A percentile compares a stretch with the other conserved stretches of the same genome.
These are phyloP conservation scores for Psilopsiagon aymara DNA, from an alignment of 2,113 vertebrate species.

Conservation along the genomic window DNA sequence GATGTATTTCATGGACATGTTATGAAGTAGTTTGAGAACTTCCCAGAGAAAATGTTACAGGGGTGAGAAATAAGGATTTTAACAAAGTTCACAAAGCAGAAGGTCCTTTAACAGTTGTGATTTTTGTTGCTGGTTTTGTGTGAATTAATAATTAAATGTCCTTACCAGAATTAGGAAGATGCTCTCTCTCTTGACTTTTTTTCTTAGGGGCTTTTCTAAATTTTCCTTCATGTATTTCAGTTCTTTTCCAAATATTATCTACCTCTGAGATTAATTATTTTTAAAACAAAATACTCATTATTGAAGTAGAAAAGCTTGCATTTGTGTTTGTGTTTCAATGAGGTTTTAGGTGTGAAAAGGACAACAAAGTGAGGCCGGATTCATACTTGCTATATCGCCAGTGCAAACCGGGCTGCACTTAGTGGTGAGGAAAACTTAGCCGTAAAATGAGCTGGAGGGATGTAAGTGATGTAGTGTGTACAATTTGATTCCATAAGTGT, in stretches of 20 bases:
- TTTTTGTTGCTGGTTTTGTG: background rate
- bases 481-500: constrained; percentile 18
- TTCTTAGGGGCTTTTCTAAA: background rate
- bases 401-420: background rate
- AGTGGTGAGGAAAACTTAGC: background rate
- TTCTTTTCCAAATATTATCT: background rate
- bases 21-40: background rate
- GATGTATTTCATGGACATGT: background rate
- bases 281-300: background rate
- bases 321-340: background rate
- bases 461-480: background rate
- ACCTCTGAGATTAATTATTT: background rate
- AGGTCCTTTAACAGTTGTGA: background rate
- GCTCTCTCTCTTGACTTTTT: background rate
- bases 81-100: background rate
- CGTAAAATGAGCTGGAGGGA: background rate
- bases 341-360: background rate
- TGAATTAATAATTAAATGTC: background rate
- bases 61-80: background rate
- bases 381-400: background rate
- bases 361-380: background rate
- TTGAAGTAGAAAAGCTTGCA: background rate
- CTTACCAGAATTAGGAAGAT: background rate
- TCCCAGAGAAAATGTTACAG: background rate
- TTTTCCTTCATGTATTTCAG: background rate